Conservation (phyloP, 2,888 invertebrate species). For the Protophormia terraenovae region DNA sequence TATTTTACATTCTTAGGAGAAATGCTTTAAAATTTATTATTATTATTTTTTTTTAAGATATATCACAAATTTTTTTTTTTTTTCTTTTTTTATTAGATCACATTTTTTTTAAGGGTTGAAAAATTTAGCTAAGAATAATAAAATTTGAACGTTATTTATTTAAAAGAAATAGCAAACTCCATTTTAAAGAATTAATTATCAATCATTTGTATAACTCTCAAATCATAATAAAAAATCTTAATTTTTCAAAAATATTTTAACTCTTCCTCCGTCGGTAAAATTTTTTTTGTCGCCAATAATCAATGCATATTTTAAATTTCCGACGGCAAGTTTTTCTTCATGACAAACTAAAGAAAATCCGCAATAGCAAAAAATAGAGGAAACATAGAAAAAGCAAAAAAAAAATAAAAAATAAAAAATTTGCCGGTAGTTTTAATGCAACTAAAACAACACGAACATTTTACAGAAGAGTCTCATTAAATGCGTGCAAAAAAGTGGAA, state of each 20-base stretch:
- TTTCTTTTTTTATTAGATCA: no score
- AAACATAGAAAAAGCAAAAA: not conserved
- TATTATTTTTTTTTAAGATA: no score
- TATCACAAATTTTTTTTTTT: no score
- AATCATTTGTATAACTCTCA: no score
- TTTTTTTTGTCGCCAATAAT: not conserved
- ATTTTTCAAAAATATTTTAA: not conserved
- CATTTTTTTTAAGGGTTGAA: no score
- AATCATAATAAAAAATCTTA: not conserved
- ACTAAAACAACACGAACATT: not conserved
- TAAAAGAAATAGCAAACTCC: no score
- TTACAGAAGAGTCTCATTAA: conserved; percentile 50
- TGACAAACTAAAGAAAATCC: conserved; percentile 22
- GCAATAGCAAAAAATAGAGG: not conserved
- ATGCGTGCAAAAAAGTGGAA: conserved; percentile 32
- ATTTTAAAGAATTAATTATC: no score
- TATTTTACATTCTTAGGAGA: no score
- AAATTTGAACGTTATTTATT: no score
- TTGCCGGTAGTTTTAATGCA: conserved; percentile 55
- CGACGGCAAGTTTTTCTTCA: conserved; percentile 48
- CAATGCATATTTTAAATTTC: conserved; percentile 29
- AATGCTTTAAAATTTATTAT: no score
- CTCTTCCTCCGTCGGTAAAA: conserved; percentile 52
- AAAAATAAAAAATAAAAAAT: conserved; percentile 17
- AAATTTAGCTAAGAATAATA: no score